Evolutionary conservation across 2,888 invertebrate species (phyloP).

Genomic region (Chaetogeoica ovagalla): DNA sequence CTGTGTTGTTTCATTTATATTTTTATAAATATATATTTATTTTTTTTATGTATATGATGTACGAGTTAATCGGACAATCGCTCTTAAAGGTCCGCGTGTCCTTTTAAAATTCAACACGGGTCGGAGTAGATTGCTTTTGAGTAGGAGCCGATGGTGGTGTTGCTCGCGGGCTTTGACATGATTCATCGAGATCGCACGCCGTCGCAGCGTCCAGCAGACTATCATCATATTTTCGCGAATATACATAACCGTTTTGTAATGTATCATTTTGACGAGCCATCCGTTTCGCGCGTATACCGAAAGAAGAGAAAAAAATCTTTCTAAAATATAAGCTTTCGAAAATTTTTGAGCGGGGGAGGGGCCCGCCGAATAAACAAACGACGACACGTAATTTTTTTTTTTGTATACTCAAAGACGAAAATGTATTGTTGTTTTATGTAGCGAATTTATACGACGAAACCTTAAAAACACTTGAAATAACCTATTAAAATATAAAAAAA

Average conservation of each 20-base stretch:
- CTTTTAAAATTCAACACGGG: conserved; percentile 42
- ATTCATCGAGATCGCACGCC: conserved; percentile 32
- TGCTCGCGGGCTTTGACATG: conserved; percentile 3
- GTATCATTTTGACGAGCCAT: conserved; percentile 39
- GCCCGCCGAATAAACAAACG: no score
- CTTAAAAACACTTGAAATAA: no score
- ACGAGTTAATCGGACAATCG: conserved; percentile 31
- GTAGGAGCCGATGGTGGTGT: neutral
- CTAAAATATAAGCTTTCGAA: neutral
- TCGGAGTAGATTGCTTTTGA: conserved; percentile 29
- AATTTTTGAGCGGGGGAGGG: neutral
- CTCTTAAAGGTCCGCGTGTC: conserved; percentile 23
- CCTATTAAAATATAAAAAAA: no score
- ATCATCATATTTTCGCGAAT: conserved; percentile 11
- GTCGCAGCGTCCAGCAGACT: conserved; percentile 2
- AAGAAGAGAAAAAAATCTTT: neutral
- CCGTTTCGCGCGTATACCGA: neutral
- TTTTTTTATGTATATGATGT: conserved; percentile 8
- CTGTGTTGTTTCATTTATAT: neutral
- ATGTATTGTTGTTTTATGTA: neutral
- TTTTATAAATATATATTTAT: neutral
- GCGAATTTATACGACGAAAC: neutral
- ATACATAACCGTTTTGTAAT: conserved; percentile 17
- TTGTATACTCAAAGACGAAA: no score
- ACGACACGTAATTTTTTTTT: no score